Evolutionary conservation across 2,888 invertebrate genomes (phyloP), one percentile per base, ranked within the genome.

Genomic region (Formica aserva): DNA sequence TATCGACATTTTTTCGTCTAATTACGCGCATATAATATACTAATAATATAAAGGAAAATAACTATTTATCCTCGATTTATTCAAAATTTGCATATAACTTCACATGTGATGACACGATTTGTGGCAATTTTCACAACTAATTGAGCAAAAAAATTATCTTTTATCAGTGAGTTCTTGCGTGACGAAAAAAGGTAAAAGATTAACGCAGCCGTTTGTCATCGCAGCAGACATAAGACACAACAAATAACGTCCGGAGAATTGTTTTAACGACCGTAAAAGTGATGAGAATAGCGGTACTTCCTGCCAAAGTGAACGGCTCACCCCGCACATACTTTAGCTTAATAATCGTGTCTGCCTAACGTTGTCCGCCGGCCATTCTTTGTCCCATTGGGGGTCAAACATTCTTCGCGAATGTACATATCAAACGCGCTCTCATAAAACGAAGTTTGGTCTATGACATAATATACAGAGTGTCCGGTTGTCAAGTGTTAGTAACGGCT

Each of bases 201-300:
- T 35, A 60, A 55, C 26, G 9, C 35, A 13, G 45, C 4, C 22
- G 15, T 76, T 76, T 3, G 13, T 78, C 45, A 26, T 67, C 45
- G 8, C 26, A 62, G 29, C 29, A 38, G 35, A 35, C 66, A 15
- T 57, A 72, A 72, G 72, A 55, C 55, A 45, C 60, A 66, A 57
- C 45, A 76, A 83, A 78, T 38, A 80, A 48, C 38, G 57, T 26
- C 41, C 71, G 35, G 72, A 11, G 83, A 83, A 80, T 83, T 80
- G 55, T 83, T 83, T 83, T 78, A 78, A 83, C 78, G 83, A 83
- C 35, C 71, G 52, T 62, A 77, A 82, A 82, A 77, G 77, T 77
- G 77, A 82, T 62, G 67, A 60, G 77, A 75, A 75, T 66, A 60
- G 35, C 60, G 57, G 63, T 77, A 82, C 82, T 82, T 82, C 82